These are phyloP conservation scores for Drosophila burlai DNA, from an alignment of 1,140 invertebrate species.

Conservation along the genomic window DNA sequence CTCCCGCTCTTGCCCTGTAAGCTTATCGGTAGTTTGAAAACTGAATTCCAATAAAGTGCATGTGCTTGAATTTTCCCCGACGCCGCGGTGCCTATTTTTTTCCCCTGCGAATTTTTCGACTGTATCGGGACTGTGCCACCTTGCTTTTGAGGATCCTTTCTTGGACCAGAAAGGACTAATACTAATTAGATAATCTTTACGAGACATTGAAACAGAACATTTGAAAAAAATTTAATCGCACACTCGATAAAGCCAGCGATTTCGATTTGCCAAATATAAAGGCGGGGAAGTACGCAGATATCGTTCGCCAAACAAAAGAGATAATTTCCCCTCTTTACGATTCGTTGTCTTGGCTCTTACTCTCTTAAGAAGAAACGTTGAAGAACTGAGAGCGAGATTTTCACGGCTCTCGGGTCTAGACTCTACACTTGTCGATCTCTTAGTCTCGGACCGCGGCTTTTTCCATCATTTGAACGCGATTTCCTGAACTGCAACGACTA, in stretches of 20 bases:
- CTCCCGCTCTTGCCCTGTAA: no score
- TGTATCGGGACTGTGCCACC: no score
- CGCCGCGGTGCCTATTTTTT: no score
- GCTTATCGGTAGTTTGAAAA: no score
- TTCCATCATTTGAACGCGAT: neutral
- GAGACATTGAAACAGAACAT: neutral
- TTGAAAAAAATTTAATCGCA: neutral
- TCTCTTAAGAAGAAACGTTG: neutral
- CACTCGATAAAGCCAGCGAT: neutral
- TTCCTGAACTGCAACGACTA: slow-evolving; percentile 2
- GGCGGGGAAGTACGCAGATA: neutral
- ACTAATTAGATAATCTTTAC: neutral
- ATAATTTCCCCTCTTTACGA: neutral
- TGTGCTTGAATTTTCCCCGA: no score
- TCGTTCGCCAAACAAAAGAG: neutral
- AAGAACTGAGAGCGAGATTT: neutral
- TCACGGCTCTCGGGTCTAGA: neutral
- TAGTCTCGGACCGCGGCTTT: neutral
- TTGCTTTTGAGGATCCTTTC: no score
- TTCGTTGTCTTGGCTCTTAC: neutral
- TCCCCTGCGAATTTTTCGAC: no score
- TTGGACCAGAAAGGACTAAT: neutral
- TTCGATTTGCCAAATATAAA: neutral
- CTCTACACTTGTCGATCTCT: neutral
- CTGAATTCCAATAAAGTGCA: no score